phyloP scores from a whole-genome alignment of 1,140 invertebrate species.

The Aphaenogaster ashmeadi region DNA sequence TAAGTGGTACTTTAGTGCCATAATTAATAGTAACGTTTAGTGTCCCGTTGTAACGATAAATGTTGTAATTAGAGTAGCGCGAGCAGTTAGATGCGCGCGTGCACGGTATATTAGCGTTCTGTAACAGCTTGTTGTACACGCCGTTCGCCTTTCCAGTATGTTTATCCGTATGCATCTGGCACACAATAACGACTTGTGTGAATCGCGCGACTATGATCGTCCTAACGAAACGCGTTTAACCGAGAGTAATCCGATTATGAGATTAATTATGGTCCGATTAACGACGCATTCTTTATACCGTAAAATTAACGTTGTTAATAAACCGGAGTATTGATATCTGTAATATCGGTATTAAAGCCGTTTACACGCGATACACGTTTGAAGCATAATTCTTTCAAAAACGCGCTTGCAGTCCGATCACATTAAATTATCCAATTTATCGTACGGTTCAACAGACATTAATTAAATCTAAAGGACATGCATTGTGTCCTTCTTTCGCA shows the following conservation, averaged over 20 bases:
- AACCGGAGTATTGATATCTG: constrained; percentile 42
- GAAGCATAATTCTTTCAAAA: constrained; percentile 57
- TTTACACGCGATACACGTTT: not conserved
- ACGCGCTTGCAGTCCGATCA: constrained; percentile 37
- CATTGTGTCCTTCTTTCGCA: constrained; percentile 49
- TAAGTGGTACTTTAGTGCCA: constrained; percentile 62
- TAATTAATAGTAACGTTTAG: constrained; percentile 66
- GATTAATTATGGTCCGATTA: constrained; percentile 60
- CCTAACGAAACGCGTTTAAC: constrained; percentile 40
- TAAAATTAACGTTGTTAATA: constrained; percentile 64
- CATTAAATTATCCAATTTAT: constrained; percentile 63
- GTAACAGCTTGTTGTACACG: constrained; percentile 62
- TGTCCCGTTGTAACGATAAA: constrained; percentile 64
- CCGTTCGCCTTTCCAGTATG: constrained; percentile 38
- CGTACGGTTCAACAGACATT: constrained; percentile 38
- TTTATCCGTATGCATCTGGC: constrained; percentile 28
- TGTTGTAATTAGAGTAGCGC: constrained; percentile 58
- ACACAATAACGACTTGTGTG: constrained; percentile 52
- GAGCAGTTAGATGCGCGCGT: constrained; percentile 43
- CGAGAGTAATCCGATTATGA: constrained; percentile 49
- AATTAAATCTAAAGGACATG: constrained; percentile 51
- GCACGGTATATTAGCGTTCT: constrained; percentile 56
- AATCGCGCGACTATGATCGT: constrained; percentile 37
- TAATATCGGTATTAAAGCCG: constrained; percentile 37
- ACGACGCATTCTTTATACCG: constrained; percentile 46